A percentile compares a stretch with the other conserved stretches of the same genome.
Evolutionary conservation across 2,797 vertebrate species (phyloP).

Genomic region (Microchirus variegatus): DNA sequence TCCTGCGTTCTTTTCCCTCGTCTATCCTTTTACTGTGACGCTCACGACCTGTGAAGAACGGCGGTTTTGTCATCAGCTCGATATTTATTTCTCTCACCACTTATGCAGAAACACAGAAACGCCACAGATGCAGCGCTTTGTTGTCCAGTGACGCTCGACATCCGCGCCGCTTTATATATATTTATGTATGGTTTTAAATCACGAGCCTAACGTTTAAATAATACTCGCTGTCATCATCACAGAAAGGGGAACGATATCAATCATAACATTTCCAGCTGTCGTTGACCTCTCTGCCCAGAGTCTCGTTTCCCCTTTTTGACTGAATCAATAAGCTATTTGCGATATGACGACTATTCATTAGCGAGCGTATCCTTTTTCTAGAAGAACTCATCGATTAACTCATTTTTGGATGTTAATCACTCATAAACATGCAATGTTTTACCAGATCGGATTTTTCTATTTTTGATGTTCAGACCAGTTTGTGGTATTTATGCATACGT

Average conservation of each 20-base stretch:
- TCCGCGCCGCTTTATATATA: slow-evolving; percentile 27
- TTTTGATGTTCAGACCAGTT: slow-evolving; percentile 76
- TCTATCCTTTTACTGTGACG: too few relatives aligned
- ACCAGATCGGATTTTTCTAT: slow-evolving; percentile 69
- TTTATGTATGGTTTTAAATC: slow-evolving; percentile 37
- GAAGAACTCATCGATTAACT: slow-evolving; percentile 66
- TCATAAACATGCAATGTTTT: slow-evolving; percentile 57
- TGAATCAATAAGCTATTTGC: slow-evolving; percentile 69
- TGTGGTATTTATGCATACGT: slow-evolving; percentile 79
- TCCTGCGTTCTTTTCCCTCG: slow-evolving; percentile 20
- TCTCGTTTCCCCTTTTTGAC: slow-evolving; percentile 37
- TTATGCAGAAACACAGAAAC: slow-evolving; percentile 51
- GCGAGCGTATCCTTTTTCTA: slow-evolving; percentile 67
- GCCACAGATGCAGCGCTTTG: slow-evolving; percentile 41
- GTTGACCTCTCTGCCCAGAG: slow-evolving; percentile 34
- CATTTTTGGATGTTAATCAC: slow-evolving; percentile 67
- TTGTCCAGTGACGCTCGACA: slow-evolving; percentile 43
- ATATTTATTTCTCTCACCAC: too few relatives aligned
- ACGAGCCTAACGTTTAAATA: slow-evolving; percentile 30
- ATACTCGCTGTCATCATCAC: slow-evolving; percentile 43
- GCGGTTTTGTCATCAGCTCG: too few relatives aligned
- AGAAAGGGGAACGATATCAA: slow-evolving; percentile 25
- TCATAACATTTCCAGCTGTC: slow-evolving; percentile 31
- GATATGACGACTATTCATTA: slow-evolving; percentile 58
- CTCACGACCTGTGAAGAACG: too few relatives aligned